A percentile compares a stretch with the other conserved stretches of the same genome.
Evolutionary conservation across 2,113 vertebrate species (phyloP).

Genomic region (Phaethornis superciliosus): DNA sequence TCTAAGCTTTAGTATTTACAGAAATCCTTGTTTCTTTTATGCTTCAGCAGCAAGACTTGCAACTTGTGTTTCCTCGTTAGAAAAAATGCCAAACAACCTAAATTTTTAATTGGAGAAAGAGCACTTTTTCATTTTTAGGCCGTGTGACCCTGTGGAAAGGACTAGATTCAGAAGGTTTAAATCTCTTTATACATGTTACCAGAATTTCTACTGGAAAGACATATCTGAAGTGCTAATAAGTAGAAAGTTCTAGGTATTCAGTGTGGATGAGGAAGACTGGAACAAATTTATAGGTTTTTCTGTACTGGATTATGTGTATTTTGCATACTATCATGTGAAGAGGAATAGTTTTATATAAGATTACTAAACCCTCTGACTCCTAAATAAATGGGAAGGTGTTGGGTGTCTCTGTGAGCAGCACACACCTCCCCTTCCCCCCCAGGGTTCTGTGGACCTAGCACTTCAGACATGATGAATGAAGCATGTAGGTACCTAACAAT

Average conservation of each 20-base stretch:
- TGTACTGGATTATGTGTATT: neutral
- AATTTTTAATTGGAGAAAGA: no score
- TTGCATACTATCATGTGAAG: neutral
- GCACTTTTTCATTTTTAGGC: no score
- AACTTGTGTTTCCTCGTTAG: no score
- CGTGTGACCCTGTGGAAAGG: no score
- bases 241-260: neutral
- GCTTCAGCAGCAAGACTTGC: no score
- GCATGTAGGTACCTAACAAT: neutral
- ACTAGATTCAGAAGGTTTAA: no score
- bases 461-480: neutral
- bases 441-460: neutral
- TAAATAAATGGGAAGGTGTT: neutral
- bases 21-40: neutral
- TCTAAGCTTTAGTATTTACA: neutral
- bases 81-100: no score
- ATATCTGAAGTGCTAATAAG: neutral
- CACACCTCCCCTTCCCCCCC: no score
- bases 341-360: neutral
- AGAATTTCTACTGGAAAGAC: no score
- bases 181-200: no score
- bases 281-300: neutral
- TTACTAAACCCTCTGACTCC: neutral
- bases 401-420: neutral
- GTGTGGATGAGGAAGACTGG: neutral